Base-by-base conservation (phyloP, 2,888 invertebrate genomes). In the Orthosia gracilis region DNA sequence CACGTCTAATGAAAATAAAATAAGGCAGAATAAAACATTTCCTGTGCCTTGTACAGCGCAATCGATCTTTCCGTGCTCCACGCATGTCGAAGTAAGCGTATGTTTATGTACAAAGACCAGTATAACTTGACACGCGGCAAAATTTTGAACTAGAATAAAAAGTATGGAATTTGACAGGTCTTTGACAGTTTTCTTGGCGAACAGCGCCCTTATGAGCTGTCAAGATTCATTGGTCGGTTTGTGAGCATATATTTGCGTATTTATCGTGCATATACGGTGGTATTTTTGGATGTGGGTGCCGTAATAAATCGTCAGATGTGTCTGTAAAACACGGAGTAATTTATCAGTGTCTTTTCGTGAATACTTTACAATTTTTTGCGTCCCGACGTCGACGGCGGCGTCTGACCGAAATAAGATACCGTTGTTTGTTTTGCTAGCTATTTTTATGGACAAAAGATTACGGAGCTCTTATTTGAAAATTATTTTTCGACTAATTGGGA, bases 301-400 rank as follows among this genome's bases (percentile, higher is more conserved):
- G 89, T 88, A 86, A 91, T 91, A 91, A 91, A 91, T 91, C 89
- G 86, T 81, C 82, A 78, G 87, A 84, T 87, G 85, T 87, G 89
- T 88, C 90, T 90, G 88, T 90, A 89, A 90, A 91, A 89, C 90
- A 90, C 81, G 88, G 83, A 82, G 90, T 90, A 89, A 91, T 91
- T 91, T 91, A 88, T 91, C 91, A 89, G 87, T 87, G 88, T 90
- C 89, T 84, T 85, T 82, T 80, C 82, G 73, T 84, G 89, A 89
- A 90, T 89, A 89, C 88, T 89, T 89, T 88, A 88, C 86, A 89
- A 87, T 88, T 91, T 91, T 90, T 91, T 89, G 84, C 83, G 67
- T 79, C 58, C 59, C 67, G 45, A 69, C 76, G 81, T 21, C 62
- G 45, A 69, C 76, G 81, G 18, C 62, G 69, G 65, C 71, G 74